Percentiles rank a stretch among this genome's conserved stretches.
phyloP scores from a whole-genome alignment of 2,888 invertebrate species.

The Amiota communis region DNA sequence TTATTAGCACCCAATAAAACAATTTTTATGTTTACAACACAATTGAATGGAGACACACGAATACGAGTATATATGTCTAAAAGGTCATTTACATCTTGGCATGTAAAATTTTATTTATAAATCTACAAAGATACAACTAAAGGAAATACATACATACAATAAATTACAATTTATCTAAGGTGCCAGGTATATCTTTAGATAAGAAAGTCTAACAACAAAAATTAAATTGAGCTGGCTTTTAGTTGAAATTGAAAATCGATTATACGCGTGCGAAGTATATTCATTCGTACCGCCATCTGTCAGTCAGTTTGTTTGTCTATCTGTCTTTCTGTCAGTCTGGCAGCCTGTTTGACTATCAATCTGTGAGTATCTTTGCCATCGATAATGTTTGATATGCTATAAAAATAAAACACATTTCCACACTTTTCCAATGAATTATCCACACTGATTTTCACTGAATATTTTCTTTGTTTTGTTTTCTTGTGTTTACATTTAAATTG shows the following conservation, averaged over 20 bases:
- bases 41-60: not conserved
- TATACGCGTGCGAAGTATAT: conserved; percentile 7
- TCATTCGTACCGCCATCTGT: too few species aligned
- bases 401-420: conserved; percentile 28
- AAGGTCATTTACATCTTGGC: conserved; percentile 34
- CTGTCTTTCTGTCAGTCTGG: too few species aligned
- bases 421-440: conserved; percentile 1
- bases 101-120: too few species aligned
- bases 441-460: not conserved
- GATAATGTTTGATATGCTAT: not conserved
- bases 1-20: conserved; percentile 29
- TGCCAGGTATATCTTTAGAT: conserved; percentile 15
- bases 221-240: not conserved
- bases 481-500: conserved; percentile 11
- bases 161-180: not conserved
- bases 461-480: too few species aligned
- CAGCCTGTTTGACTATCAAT: too few species aligned
- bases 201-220: not conserved
- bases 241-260: conserved; percentile 14
- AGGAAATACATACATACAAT: not conserved
- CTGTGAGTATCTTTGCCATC: too few species aligned
- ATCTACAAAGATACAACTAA: conserved; percentile 1
- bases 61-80: not conserved
- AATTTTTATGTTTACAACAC: conserved; percentile 27
- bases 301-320: too few species aligned